phyloP scores from a whole-genome alignment of 2,888 invertebrate genomes.

The Diabrotica balteata region DNA sequence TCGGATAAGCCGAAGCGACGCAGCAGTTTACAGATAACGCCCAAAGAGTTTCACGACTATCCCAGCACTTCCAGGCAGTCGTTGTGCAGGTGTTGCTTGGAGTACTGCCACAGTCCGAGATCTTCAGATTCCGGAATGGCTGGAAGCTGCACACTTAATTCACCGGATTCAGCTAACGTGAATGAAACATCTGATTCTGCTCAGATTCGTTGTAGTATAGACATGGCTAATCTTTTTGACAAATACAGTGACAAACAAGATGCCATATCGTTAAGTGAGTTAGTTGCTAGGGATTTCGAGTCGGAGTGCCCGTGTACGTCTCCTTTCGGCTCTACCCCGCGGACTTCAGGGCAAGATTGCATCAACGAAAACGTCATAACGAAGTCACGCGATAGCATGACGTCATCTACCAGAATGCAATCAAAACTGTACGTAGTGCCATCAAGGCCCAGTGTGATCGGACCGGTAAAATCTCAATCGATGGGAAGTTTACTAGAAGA shows the following conservation, averaged over 20 bases:
- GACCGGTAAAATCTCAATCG: slow-evolving; percentile 51
- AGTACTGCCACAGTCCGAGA: slow-evolving; percentile 69
- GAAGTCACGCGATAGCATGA: slow-evolving; percentile 64
- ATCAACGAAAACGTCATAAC: slow-evolving; percentile 66
- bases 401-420: slow-evolving; percentile 62
- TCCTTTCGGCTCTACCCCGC: slow-evolving; percentile 75
- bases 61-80: slow-evolving; percentile 37
- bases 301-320: slow-evolving; percentile 76
- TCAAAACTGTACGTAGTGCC: slow-evolving; percentile 57
- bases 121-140: slow-evolving; percentile 88
- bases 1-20: slow-evolving; percentile 65
- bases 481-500: slow-evolving; percentile 46
- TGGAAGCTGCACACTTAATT: slow-evolving; percentile 78
- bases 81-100: slow-evolving; percentile 51
- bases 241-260: slow-evolving; percentile 49
- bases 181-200: slow-evolving; percentile 38
- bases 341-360: slow-evolving; percentile 70
- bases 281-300: slow-evolving; percentile 67
- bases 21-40: slow-evolving; percentile 55
- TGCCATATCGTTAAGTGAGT: slow-evolving; percentile 64
- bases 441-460: slow-evolving; percentile 19
- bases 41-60: slow-evolving; percentile 41
- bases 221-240: slow-evolving; percentile 47
- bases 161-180: slow-evolving; percentile 67
- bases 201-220: slow-evolving; percentile 48